These are phyloP conservation scores for Dolichomitus sp. DNA, from an alignment of 2,888 invertebrate species.

Conservation along the genomic window DNA sequence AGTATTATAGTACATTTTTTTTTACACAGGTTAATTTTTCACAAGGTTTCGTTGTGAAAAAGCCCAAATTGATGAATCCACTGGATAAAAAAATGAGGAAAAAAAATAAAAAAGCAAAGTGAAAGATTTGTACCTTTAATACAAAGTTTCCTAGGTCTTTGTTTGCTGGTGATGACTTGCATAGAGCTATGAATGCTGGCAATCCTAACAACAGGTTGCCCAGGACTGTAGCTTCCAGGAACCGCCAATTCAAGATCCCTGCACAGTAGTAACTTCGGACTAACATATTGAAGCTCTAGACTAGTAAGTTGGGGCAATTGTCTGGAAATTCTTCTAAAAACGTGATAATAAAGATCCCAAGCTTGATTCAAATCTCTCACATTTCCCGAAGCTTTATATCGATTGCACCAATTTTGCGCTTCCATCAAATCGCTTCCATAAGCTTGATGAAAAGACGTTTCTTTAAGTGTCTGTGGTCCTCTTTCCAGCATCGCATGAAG, in stretches of 20 bases:
- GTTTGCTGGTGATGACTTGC: slow-evolving; percentile 99
- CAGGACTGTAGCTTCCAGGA: slow-evolving; percentile 98
- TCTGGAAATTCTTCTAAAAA: slow-evolving; percentile 98
- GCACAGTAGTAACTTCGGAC: slow-evolving; percentile 95
- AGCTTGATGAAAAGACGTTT: slow-evolving; percentile 98
- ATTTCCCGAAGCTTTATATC: slow-evolving; percentile 94
- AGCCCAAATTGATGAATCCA: neutral
- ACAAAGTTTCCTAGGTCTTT: slow-evolving; percentile 97
- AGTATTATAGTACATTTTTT: too few species aligned
- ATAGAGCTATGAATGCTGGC: slow-evolving; percentile 96
- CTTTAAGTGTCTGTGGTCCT: slow-evolving; percentile 98
- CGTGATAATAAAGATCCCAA: slow-evolving; percentile 99
- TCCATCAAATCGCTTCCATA: slow-evolving; percentile 98
- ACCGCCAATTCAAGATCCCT: slow-evolving; percentile 98
- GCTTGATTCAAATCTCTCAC: slow-evolving; percentile 98
- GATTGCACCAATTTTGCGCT: slow-evolving; percentile 98
- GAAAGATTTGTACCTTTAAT: slow-evolving; percentile 89
- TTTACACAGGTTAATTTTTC: too few species aligned
- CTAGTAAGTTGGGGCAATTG: slow-evolving; percentile 97
- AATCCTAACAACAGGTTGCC: slow-evolving; percentile 95
- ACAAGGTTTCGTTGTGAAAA: too few species aligned
- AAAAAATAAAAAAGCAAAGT: neutral
- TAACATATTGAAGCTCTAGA: slow-evolving; percentile 97
- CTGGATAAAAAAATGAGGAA: neutral
- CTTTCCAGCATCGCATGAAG: slow-evolving; percentile 97